Base-by-base conservation (phyloP, 2,797 vertebrate species). In the Gymnopithys bicolor region DNA sequence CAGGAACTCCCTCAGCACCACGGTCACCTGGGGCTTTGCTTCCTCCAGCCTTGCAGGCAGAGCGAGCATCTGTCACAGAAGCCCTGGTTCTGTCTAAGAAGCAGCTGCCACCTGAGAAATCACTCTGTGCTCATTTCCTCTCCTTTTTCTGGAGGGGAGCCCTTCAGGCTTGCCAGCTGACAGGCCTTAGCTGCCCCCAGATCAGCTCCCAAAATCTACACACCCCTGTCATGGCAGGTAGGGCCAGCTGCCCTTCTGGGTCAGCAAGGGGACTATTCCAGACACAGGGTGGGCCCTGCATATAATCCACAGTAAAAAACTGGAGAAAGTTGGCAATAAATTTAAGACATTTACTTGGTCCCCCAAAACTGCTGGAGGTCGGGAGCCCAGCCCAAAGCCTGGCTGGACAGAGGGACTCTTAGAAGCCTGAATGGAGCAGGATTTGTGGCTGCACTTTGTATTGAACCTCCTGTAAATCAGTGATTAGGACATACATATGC, bases 41-140 rank as follows among this genome's bases (percentile, higher is more conserved):
- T 93, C 90, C 85, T 94, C 68, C 68, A 87, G 79, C 56, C 79
- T 85, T 39, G 22, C 82, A 85, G 93, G 73, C 82, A 83, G 64
- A 66, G 52, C 0, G 4, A 85, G 82, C 91, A 91, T 83, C 94
- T 95, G 94, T 80, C 48, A 12, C 56, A 80, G 87, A 76, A 91
- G 75, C 56, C 51, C 68, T 69, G 68, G 84, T 71, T 90, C 46
- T 79, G 63, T 59, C 63, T 87, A 41, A 66, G 71, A 73, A 95
- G 82, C 75, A 91, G 76, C 93, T 95, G 87, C 56, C 75, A 80
- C 92, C 85, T 89, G 66, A 85, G 82, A 91, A 91, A 85, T 87
- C 5, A 1, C 46, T 79, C 84, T 8, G 6, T 46, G 48, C 68
- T 92, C 13, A 23, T 79, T 91, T 45, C 27, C 18, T 51, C 63